phyloP scores from a whole-genome alignment of 1,140 invertebrate species.

The Euura lappo region DNA sequence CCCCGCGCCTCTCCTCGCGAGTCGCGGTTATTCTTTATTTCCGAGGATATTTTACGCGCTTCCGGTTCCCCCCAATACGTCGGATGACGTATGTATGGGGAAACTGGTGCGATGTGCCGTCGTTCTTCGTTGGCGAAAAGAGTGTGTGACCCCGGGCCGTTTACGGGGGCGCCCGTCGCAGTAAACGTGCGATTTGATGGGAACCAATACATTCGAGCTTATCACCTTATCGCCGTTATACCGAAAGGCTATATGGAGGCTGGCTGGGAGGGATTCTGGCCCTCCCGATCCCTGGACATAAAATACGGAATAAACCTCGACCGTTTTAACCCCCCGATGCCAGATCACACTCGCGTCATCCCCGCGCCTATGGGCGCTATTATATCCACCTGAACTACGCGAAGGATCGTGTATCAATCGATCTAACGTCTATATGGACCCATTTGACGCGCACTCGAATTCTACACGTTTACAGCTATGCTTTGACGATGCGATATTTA shows the following conservation, averaged over 20 bases:
- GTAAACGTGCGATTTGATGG: constrained; percentile 59
- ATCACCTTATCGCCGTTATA: constrained; percentile 58
- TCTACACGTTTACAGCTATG: too few relatives aligned
- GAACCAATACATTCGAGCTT: constrained; percentile 60
- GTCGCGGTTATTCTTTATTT: too few relatives aligned
- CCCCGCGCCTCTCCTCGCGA: too few relatives aligned
- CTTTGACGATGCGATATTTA: too few relatives aligned
- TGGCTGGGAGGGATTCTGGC: constrained; percentile 32
- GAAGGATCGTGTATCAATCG: background rate
- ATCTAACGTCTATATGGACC: background rate
- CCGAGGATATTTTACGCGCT: too few relatives aligned
- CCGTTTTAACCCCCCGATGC: constrained; percentile 24
- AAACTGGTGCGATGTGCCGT: too few relatives aligned
- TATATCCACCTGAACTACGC: background rate
- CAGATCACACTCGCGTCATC: background rate
- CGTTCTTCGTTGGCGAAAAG: constrained; percentile 8
- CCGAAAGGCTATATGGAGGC: constrained; percentile 35
- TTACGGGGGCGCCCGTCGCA: constrained; percentile 48
- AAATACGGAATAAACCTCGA: constrained; percentile 53
- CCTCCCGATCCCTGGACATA: constrained; percentile 35
- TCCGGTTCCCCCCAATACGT: too few relatives aligned
- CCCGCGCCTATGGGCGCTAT: background rate
- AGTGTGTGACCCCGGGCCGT: constrained; percentile 35
- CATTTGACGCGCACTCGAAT: background rate
- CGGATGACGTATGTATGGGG: too few relatives aligned